Base-by-base conservation (phyloP, 2,113 vertebrate genomes). In the Romanogobio albipinnatus region DNA sequence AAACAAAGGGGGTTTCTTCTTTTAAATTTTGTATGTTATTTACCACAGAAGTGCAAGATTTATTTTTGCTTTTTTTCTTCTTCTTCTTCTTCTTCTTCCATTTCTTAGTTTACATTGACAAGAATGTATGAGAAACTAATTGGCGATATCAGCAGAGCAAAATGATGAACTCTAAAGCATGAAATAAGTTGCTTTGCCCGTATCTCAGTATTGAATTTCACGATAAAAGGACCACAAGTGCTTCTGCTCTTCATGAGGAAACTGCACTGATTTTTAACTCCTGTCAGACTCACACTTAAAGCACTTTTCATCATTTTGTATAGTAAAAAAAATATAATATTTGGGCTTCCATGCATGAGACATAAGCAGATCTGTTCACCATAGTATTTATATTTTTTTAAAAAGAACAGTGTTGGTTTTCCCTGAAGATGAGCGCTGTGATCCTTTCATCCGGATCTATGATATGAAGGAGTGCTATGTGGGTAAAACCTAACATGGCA, bases 21-120 rank as follows among this genome's bases (percentile, higher is more conserved):
- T 94, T 94, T 92, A 90, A 82, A 64, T 90, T 91, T 95, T 94
- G 94, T 97, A 98, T 98, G 93, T 97, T 99, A 98, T 97, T 98
- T 95, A 96, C 94, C 94, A 92, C 92, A 88, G 92, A 95, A 93
- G 93, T 94, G 90, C 93, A 86, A 93, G 94, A 93, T 94, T 93
- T 88, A 89, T 93, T 91, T 88, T 89, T 90, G 83, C 87, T 92
- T 93, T 87, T 89, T 93, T 91, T 90, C n/a, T n/a, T n/a, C n/a
- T n/a, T n/a, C n/a, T 88, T 89, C 29, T 29, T 29, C 39, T 93
- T 90, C 89, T 92, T 91, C 22, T 90, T 91, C 82, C 85, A 91
- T 89, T 85, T 88, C 90, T 91, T 92, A 90, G 73, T 94, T 93
- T 90, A 91, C 92, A 91, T 91, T 92, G 92, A 86, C 93, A 92